Percentiles rank a stretch among this genome's conserved stretches.
phyloP scores from a whole-genome alignment of 2,888 invertebrate species.

The Heteropelma amictum region DNA sequence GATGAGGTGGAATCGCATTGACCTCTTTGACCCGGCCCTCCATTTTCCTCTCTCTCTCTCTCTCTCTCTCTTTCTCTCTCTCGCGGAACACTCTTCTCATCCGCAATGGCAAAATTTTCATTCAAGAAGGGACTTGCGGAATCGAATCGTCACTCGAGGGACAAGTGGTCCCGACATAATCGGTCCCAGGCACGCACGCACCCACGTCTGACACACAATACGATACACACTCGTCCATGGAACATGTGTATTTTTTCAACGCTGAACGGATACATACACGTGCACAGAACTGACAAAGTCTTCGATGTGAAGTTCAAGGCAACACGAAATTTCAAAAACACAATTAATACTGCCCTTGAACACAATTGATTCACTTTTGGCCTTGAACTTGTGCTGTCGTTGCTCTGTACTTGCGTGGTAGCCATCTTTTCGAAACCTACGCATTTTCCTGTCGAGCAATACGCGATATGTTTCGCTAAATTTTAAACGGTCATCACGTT shows the following conservation, averaged over 20 bases:
- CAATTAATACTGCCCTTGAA: background rate
- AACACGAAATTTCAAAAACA: background rate
- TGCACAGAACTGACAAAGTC: no score
- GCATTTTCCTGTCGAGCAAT: no score
- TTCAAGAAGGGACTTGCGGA: slow-evolving; percentile 33
- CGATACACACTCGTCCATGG: background rate
- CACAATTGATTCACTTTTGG: background rate
- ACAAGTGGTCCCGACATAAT: slow-evolving; percentile 70
- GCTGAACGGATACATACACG: no score
- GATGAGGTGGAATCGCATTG: slow-evolving; percentile 41
- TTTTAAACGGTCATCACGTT: no score
- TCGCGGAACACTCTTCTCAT: slow-evolving; percentile 21
- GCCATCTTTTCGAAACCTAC: no score
- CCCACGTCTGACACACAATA: slow-evolving; percentile 49
- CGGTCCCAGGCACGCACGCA: slow-evolving; percentile 64
- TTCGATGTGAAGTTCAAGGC: no score
- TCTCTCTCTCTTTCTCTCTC: slow-evolving; percentile 31
- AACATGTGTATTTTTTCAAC: no score
- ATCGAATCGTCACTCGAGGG: slow-evolving; percentile 65
- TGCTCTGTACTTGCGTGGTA: no score
- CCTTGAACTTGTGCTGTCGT: no score
- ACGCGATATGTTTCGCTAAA: no score
- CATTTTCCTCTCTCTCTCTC: slow-evolving; percentile 23
- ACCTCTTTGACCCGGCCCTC: slow-evolving; percentile 30
- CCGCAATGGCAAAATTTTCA: slow-evolving; percentile 53